A percentile compares a stretch with the other conserved stretches of the same genome.
Conservation (phyloP, 23 tunicate species). For the Diplosoma virens region DNA sequence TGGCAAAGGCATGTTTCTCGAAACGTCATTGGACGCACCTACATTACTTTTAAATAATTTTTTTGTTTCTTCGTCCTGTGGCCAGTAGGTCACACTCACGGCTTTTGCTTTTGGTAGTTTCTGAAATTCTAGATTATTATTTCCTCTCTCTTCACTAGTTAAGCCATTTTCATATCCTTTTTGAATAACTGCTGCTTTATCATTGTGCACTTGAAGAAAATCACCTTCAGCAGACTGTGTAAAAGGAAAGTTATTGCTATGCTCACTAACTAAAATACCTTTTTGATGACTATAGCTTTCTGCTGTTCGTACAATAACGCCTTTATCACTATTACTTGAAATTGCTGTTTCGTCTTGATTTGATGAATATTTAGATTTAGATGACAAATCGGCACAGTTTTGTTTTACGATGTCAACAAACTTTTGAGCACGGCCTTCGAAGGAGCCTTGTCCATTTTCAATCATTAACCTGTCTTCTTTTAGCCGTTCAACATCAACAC, state of each 20-base stretch:
- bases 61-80: constrained; percentile 69
- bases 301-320: neutral
- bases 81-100: constrained; percentile 83
- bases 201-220: no score
- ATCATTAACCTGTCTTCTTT: constrained; percentile 11
- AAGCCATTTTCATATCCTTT: neutral
- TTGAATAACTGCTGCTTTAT: no score
- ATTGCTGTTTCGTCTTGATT: neutral
- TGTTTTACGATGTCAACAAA: constrained; percentile 9
- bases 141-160: neutral
- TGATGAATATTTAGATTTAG: neutral
- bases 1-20: no score
- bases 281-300: neutral
- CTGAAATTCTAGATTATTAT: neutral
- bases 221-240: no score
- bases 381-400: neutral
- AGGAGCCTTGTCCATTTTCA: neutral
- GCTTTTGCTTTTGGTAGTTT: constrained; percentile 60
- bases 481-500: neutral
- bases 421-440: neutral
- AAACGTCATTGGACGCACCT: no score
- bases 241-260: neutral
- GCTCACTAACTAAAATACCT: neutral
- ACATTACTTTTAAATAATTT: constrained; percentile 32
- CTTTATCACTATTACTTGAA: neutral